Conservation (phyloP, 2,888 invertebrate genomes). For the Pachliopta kotzebuea region DNA sequence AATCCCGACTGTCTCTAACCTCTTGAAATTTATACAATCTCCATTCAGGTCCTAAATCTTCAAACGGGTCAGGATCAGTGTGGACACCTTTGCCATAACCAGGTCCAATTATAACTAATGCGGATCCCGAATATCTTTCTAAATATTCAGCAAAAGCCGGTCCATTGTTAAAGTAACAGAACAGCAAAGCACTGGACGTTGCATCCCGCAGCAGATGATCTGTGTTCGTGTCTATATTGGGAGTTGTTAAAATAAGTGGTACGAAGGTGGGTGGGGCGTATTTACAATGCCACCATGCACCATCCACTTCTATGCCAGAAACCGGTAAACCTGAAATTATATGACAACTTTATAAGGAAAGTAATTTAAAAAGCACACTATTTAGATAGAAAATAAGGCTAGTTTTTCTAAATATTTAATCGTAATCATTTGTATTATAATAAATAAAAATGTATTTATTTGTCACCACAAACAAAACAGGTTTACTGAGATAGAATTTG, state of each 20-base stretch:
- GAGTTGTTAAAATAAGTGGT: conserved; percentile 78
- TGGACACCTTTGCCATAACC: conserved; percentile 81
- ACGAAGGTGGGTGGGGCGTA: conserved; percentile 88
- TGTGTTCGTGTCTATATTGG: conserved; percentile 56
- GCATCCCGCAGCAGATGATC: conserved; percentile 57
- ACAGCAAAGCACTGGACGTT: conserved; percentile 82
- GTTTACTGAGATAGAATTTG: no score
- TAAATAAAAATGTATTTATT: no score
- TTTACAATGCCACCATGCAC: conserved; percentile 89
- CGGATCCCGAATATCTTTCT: conserved; percentile 80
- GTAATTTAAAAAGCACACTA: no score
- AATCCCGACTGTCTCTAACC: conserved; percentile 82
- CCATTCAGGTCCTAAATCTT: conserved; percentile 81
- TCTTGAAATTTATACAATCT: conserved; percentile 75
- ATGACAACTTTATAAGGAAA: no score
- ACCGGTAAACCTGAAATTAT: conserved; percentile 78
- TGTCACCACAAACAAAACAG: no score
- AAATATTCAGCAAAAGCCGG: conserved; percentile 85
- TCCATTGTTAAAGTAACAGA: conserved; percentile 91
- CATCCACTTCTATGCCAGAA: conserved; percentile 88
- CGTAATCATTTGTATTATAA: no score
- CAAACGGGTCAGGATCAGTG: conserved; percentile 86
- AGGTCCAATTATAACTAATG: conserved; percentile 89
- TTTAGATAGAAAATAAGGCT: no score
- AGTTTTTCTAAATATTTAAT: no score